phyloP scores from a whole-genome alignment of 2,797 vertebrate genomes.

The Aplochiton taeniatus region DNA sequence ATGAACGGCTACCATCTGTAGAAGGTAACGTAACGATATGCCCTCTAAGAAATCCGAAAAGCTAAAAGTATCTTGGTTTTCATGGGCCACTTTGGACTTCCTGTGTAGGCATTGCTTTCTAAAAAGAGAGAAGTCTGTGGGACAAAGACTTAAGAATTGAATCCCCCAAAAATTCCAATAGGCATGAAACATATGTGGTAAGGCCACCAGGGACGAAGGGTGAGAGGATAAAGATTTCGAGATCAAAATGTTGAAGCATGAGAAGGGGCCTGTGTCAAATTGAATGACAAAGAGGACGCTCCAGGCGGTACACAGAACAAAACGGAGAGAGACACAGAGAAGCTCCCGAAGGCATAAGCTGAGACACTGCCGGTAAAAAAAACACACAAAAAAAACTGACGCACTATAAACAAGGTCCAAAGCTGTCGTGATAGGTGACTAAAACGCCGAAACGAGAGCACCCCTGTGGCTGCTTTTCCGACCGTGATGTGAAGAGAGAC shows the following conservation, averaged over 20 bases:
- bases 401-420: slow-evolving; percentile 12
- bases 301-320: slow-evolving; percentile 10
- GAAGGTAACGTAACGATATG: background rate
- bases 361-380: background rate
- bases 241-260: background rate
- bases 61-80: too few species aligned
- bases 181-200: slow-evolving; percentile 10
- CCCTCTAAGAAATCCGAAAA: background rate
- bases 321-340: slow-evolving; percentile 4
- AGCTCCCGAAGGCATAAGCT: background rate
- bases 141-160: background rate
- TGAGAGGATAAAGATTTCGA: background rate
- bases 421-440: slow-evolving; percentile 17
- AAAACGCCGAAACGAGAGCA: background rate
- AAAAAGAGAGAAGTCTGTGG: background rate
- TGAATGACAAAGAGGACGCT: slow-evolving; percentile 14
- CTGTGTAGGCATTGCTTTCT: too few species aligned
- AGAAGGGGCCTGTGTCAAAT: slow-evolving; percentile 4
- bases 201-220: background rate
- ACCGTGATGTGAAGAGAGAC: slow-evolving; percentile 1
- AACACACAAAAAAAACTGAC: slow-evolving; percentile 12
- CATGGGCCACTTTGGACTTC: too few species aligned
- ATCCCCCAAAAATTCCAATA: background rate
- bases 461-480: slow-evolving; percentile 8
- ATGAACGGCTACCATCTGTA: slow-evolving; percentile 8